A percentile compares a stretch with the other conserved stretches of the same genome.
These are phyloP conservation scores for Brassicogethes aeneus DNA, from an alignment of 2,888 invertebrate species.

Conservation along the genomic window DNA sequence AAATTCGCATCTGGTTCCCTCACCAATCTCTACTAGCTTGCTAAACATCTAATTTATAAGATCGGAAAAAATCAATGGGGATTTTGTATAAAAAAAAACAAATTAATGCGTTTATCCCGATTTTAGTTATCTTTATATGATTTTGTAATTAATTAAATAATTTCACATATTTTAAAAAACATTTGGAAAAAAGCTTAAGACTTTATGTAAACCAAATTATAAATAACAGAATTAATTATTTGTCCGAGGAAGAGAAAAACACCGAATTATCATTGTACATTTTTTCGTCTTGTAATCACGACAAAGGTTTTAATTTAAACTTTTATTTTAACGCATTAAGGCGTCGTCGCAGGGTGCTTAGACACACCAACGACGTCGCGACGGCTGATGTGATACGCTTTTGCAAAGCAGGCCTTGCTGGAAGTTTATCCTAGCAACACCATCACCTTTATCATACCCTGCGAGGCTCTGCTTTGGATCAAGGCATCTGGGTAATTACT, in stretches of 20 bases:
- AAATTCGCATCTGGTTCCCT: no score
- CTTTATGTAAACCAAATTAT: neutral
- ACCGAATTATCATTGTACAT: neutral
- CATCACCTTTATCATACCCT: neutral
- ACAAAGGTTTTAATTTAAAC: slow-evolving; percentile 5
- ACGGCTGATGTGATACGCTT: neutral
- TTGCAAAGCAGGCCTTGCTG: neutral
- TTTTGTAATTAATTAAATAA: no score
- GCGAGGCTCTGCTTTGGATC: slow-evolving; percentile 7
- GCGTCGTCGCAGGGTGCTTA: neutral
- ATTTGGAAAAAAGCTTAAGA: no score
- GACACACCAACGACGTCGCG: neutral
- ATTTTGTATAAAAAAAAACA: no score
- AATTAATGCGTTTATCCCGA: no score
- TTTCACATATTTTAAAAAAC: no score
- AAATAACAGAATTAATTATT: neutral
- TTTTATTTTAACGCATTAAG: slow-evolving; percentile 4
- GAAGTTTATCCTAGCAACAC: slow-evolving; percentile 2
- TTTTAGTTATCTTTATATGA: no score
- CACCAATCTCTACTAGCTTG: no score
- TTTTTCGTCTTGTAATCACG: neutral
- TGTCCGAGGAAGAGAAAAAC: neutral
- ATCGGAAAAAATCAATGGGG: no score
- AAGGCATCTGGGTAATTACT: slow-evolving; percentile 15
- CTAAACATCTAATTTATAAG: no score